Evolutionary conservation across 2,888 invertebrate species (phyloP).

Genomic region (Melieria picta): DNA sequence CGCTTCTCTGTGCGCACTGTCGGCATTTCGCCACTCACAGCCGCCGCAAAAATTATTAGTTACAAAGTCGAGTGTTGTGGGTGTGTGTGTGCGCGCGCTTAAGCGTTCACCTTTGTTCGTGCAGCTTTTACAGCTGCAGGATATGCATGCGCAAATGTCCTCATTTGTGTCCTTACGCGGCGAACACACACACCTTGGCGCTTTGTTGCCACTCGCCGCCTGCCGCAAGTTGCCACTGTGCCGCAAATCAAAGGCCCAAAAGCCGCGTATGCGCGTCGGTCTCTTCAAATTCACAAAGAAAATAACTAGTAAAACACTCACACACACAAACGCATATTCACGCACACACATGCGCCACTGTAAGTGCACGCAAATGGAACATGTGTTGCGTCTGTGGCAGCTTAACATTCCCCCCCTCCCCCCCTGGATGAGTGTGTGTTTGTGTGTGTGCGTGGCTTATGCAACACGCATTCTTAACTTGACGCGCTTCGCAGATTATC

Average conservation of each 20-base stretch:
- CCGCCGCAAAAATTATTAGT: no score
- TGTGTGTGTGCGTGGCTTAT: no score
- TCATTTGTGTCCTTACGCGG: no score
- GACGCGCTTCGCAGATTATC: no score
- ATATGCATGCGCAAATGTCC: slow-evolving; percentile 22
- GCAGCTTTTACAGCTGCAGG: slow-evolving; percentile 23
- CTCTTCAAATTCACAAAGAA: neutral
- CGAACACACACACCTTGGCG: no score
- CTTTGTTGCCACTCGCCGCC: neutral
- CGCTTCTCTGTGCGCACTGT: no score
- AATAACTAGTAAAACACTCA: neutral
- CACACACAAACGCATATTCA: neutral
- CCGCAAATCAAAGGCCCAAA: slow-evolving; percentile 25
- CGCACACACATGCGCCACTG: neutral
- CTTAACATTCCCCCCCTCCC: neutral
- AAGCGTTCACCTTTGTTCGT: neutral
- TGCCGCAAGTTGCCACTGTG: slow-evolving; percentile 14
- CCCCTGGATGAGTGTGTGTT: no score
- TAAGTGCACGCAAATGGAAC: slow-evolving; percentile 11
- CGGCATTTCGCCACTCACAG: no score
- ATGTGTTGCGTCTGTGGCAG: slow-evolving; percentile 17
- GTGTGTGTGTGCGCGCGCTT: neutral
- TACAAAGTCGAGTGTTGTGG: no score
- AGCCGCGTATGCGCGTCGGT: slow-evolving; percentile 9
- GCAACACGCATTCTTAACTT: no score